A percentile compares a stretch with the other conserved stretches of the same genome.
Evolutionary conservation across 2,888 invertebrate species (phyloP).

Genomic region (Trichogramma evanescens): DNA sequence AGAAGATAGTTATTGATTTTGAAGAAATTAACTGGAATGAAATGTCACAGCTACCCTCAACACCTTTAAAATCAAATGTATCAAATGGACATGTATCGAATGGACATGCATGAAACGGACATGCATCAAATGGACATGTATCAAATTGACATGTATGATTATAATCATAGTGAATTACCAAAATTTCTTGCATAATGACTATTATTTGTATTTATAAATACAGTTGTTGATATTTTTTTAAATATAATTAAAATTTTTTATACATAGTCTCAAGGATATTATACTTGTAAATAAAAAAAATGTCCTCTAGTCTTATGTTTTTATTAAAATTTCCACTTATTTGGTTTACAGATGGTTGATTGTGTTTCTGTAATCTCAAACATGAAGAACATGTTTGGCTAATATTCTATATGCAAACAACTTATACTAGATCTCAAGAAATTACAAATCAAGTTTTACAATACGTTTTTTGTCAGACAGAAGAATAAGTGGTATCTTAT

Average conservation of each 20-base stretch:
- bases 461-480: conserved; percentile 11
- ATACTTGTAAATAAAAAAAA: conserved; percentile 15
- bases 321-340: conserved; percentile 27
- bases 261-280: conserved; percentile 3
- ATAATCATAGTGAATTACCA: neutral
- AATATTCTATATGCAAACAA: conserved; percentile 9
- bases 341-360: conserved; percentile 16
- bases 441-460: conserved; percentile 8
- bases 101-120: conserved; percentile 33
- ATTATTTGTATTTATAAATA: neutral
- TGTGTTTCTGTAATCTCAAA: conserved; percentile 13
- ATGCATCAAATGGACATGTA: neutral
- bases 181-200: neutral
- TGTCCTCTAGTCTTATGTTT: conserved; percentile 24
- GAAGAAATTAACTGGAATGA: conserved; percentile 55
- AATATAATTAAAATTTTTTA: neutral
- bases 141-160: conserved; percentile 21
- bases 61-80: conserved; percentile 39
- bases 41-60: conserved; percentile 48
- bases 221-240: neutral
- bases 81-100: neutral
- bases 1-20: conserved; percentile 65
- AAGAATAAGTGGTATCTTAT: conserved; percentile 17
- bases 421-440: conserved; percentile 10
- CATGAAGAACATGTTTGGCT: conserved; percentile 13